These are phyloP conservation scores for Pseudocheirus occidentalis DNA, from an alignment of 2,797 vertebrate species.

Conservation along the genomic window DNA sequence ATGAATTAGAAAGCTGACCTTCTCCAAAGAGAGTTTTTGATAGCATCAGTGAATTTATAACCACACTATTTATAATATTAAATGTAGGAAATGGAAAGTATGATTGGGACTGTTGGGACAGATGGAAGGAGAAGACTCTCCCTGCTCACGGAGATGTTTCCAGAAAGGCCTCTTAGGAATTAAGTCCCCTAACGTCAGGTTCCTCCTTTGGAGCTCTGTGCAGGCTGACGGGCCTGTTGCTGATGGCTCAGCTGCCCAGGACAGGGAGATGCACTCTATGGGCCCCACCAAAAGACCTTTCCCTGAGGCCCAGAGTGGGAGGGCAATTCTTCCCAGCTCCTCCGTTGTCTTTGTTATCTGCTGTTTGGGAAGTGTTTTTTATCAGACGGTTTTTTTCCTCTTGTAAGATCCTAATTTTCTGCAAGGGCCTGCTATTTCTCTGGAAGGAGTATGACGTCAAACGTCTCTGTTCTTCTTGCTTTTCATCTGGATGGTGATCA, in stretches of 20 bases:
- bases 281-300: not conserved
- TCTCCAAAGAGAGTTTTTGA: not conserved
- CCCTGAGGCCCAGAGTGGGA: not conserved
- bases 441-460: not conserved
- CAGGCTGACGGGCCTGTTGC: not conserved
- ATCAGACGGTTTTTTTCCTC: not conserved
- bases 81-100: not conserved
- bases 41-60: not conserved
- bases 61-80: not conserved
- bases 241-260: fast-evolving
- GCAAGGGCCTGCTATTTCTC: not conserved
- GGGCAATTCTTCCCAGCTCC: not conserved
- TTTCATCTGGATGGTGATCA: not conserved
- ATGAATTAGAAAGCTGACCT: not conserved
- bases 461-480: not conserved
- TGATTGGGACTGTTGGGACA: not conserved
- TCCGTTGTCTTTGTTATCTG: not conserved
- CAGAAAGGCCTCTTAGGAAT: not conserved
- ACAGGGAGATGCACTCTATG: not conserved
- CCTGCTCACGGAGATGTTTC: not conserved
- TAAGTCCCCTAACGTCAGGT: not conserved
- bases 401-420: not conserved
- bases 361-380: not conserved
- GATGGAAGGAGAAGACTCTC: not conserved
- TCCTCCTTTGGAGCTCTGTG: not conserved